Evolutionary conservation across 2,888 invertebrate species (phyloP), one percentile per base, ranked within the genome.

Genomic region (Diaprepes abbreviatus): DNA sequence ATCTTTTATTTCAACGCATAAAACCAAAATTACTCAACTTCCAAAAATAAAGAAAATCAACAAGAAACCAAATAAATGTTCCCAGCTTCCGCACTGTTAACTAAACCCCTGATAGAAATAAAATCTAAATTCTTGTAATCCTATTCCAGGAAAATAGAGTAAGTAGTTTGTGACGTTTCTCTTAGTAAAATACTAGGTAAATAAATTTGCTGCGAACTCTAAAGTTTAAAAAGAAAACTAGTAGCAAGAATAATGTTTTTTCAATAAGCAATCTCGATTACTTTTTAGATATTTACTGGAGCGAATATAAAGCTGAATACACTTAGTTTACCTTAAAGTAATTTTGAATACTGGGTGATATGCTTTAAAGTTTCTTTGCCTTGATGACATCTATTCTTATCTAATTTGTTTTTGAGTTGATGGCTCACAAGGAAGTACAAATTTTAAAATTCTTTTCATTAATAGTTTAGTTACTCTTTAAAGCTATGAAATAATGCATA

Each of bases 101-200:
- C 48, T 28, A 50, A 28, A 50, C 28, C 28, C 28, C 12, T 16
- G 48, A 16, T 50, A n/a, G 21, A 43, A 43, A 43, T 43, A 43
- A 43, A 40, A 16, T 16, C 28, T 31, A 28, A 28, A 7, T 50
- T 28, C 28, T 16, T 14, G 24, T 50, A 50, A 50, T 50, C 28
- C 48, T 14, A 50, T 50, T 50, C 28, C 48, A 12, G 48, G 28
- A 50, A 50, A 50, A 28, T 28, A 50, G 16, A 50, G 48, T 28
- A 28, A 28, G 16, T 50, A 50, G 7, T 14, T 45, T 24, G 48
- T 28, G 28, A 28, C 14, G 28, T 50, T 50, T 50, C 48, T 50
- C 9, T 2, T 28, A 50, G 48, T 31, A 28, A 50, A 28, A 28
- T 50, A 28, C 48, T 16, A 7, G 7, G 48, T 50, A 14, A 50